These are phyloP conservation scores for Gandaritis pyraliata DNA, from an alignment of 2,888 invertebrate genomes.

Conservation along the genomic window DNA sequence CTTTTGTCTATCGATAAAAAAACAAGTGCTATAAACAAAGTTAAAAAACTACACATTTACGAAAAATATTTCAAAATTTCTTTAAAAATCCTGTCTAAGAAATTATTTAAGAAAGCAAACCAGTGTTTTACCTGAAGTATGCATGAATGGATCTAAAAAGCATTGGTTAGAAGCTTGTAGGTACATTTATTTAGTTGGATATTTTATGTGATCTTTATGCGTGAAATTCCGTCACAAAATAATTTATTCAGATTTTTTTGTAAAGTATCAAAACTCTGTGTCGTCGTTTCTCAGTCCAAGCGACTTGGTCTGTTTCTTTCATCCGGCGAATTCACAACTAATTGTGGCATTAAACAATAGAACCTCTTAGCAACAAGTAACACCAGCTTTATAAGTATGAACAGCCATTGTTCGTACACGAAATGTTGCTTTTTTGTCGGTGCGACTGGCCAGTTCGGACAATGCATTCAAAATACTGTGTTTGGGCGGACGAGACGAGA, in stretches of 20 bases:
- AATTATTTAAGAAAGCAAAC: no score
- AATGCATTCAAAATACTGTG: conserved; percentile 35
- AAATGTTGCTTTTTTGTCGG: conserved; percentile 36
- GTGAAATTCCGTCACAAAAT: not conserved
- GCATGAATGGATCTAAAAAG: no score
- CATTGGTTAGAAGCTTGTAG: no score
- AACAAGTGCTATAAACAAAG: no score
- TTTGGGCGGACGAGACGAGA: conserved; percentile 22
- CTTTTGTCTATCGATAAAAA: no score
- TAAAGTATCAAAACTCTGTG: conserved; percentile 52
- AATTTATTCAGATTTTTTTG: not conserved
- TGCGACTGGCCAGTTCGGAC: conserved; percentile 29
- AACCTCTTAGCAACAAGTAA: conserved; percentile 73
- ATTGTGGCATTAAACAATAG: conserved; percentile 84
- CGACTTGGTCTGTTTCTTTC: conserved; percentile 83
- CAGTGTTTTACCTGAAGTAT: no score
- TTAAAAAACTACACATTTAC: no score
- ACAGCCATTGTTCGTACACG: conserved; percentile 55
- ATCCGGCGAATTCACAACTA: conserved; percentile 74
- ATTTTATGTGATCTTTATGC: no score
- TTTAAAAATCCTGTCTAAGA: no score
- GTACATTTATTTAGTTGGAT: no score
- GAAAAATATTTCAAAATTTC: no score
- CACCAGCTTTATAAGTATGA: conserved; percentile 43
- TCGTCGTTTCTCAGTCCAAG: conserved; percentile 43